Evolutionary conservation across 2,888 invertebrate genomes (phyloP).

Genomic region (Clepsis dumicolana): DNA sequence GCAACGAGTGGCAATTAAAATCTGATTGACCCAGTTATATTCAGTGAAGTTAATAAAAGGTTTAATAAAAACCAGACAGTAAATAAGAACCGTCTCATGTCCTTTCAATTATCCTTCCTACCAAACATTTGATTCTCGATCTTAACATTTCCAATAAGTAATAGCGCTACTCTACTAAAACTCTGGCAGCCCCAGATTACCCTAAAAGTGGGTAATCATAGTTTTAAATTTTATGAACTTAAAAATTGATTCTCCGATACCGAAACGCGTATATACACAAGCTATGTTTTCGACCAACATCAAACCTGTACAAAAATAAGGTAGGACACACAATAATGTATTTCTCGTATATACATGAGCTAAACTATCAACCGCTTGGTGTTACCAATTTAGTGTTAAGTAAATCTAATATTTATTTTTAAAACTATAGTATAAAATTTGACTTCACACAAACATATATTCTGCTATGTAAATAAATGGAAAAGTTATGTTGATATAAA

Average conservation of each 20-base stretch:
- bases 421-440: constrained; percentile 78
- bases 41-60: neutral
- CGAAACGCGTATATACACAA: constrained; percentile 54
- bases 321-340: constrained; percentile 56
- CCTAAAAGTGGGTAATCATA: neutral
- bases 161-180: constrained; percentile 13
- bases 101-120: neutral
- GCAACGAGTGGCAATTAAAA: too few relatives aligned
- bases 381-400: constrained; percentile 73
- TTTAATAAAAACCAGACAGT: neutral
- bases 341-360: constrained; percentile 64
- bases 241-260: constrained; percentile 22
- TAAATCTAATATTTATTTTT: constrained; percentile 53
- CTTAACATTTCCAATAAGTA: neutral
- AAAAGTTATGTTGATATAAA: constrained; percentile 50
- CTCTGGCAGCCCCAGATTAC: constrained; percentile 16
- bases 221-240: constrained; percentile 17
- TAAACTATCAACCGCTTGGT: constrained; percentile 73
- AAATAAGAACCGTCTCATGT: neutral
- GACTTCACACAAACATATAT: constrained; percentile 67
- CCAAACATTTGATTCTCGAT: neutral
- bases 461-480: constrained; percentile 61
- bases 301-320: constrained; percentile 67
- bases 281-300: constrained; percentile 34
- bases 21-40: too few relatives aligned